Base-by-base conservation (phyloP, 2,113 vertebrate genomes). In the Dromaius novaehollandiae region DNA sequence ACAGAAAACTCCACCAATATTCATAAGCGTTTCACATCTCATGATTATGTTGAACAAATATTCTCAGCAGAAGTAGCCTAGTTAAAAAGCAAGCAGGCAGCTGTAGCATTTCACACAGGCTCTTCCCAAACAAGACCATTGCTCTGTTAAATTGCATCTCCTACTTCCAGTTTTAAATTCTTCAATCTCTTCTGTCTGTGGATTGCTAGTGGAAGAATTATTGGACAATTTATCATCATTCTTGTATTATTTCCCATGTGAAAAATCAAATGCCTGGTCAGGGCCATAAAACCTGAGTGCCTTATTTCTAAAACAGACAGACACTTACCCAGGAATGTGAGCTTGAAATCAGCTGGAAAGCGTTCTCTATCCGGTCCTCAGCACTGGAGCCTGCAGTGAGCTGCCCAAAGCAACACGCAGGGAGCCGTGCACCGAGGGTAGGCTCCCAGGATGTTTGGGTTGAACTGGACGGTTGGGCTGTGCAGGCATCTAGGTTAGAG, bases 231-330 rank as follows among this genome's bases (percentile, higher is more conserved):
- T 91, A 92, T 94, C 94, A 90, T 96, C 65, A 82, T 96, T 95
- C 93, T 63, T 96, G 25, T 84, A 77, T 96, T 93, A 90, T 96
- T 95, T 97, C 93, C 83, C 93, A 73, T 75, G 90, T 92, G 96
- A 95, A 96, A 73, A 91, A 96, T 93, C 85, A 94, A 93, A 89
- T 73, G 61, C 48, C 14, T 92, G 44, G 24, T 73, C 53, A 89
- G 66, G 50, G 46, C 30, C 26, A 34, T 84, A 84, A 93, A 97
- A 88, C 69, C 88, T 1, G 5, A 69, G 14, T 58, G 61, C 55
- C 40, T 89, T 79, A 38, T 86, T 96, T 96, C 92, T 65, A 74
- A 86, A 91, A 77, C 26, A 83, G 66, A 32, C 11, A 84, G 78
- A 70, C 26, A 68, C 88, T 88, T 93, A 9, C 63, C 89, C 66